Conservation (phyloP, 2,113 vertebrate species). For the Nibea coibor region DNA sequence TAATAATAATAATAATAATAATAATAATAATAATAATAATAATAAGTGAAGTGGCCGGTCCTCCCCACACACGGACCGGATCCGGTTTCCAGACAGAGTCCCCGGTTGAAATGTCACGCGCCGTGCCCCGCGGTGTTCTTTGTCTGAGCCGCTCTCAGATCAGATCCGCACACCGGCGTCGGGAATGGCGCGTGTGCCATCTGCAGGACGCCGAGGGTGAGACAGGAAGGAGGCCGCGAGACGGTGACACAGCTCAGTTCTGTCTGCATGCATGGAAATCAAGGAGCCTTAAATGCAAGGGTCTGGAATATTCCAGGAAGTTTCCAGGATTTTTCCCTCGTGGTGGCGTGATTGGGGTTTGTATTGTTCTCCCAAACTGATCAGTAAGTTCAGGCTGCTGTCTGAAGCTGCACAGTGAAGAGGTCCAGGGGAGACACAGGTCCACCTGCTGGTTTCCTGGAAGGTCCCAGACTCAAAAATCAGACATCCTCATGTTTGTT, state of each 20-base stretch:
- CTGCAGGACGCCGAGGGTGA: constrained; percentile 70
- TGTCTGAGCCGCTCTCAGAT: constrained; percentile 71
- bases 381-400: background rate
- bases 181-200: constrained; percentile 84
- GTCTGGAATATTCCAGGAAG: background rate
- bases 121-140: constrained; percentile 70
- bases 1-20: background rate
- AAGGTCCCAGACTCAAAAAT: too few relatives aligned
- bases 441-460: too few relatives aligned
- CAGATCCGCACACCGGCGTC: constrained; percentile 53
- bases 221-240: background rate
- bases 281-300: background rate
- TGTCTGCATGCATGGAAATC: background rate
- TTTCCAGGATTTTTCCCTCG: background rate
- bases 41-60: background rate
- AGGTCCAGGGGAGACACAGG: too few relatives aligned
- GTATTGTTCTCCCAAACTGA: background rate
- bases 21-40: constrained; percentile 1
- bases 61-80: constrained; percentile 24
- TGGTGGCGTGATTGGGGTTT: background rate
- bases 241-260: background rate
- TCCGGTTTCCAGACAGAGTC: constrained; percentile 40
- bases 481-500: too few relatives aligned
- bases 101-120: constrained; percentile 61
- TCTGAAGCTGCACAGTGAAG: background rate